A percentile compares a stretch with the other conserved stretches of the same genome.
phyloP scores from a whole-genome alignment of 2,113 vertebrate genomes.

The Hippocampus barbouri region DNA sequence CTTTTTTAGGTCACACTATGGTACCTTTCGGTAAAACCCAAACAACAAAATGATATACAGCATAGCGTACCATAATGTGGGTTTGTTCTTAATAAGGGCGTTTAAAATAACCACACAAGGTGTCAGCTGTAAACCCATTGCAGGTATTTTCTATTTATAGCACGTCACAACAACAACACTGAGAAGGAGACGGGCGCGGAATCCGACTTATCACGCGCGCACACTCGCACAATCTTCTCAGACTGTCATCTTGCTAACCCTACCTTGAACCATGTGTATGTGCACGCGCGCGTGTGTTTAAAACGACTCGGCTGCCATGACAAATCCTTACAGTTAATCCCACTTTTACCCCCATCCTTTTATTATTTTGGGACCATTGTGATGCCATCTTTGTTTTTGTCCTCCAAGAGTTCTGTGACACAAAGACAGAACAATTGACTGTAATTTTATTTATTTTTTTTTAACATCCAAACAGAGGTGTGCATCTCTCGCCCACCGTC shows the following conservation, averaged over 20 bases:
- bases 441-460: no score
- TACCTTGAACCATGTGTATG: conserved; percentile 37
- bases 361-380: conserved; percentile 3
- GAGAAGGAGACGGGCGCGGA: not conserved
- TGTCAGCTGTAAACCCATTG: not conserved
- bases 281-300: conserved; percentile 9
- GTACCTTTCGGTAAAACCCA: not conserved
- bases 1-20: not conserved
- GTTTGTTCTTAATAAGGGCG: not conserved
- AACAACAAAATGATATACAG: not conserved
- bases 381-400: not conserved
- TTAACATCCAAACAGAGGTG: not conserved
- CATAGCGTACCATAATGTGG: no score
- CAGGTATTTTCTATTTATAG: conserved; percentile 37
- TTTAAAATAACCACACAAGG: not conserved
- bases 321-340: conserved; percentile 34
- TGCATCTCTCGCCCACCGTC: not conserved
- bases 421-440: not conserved
- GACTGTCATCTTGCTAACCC: conserved; percentile 32
- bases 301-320: conserved; percentile 5
- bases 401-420: not conserved
- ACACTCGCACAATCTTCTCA: conserved; percentile 19
- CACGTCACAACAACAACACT: conserved; percentile 26
- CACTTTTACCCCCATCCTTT: not conserved
- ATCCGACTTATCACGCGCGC: not conserved